Evolutionary conservation across 2,888 invertebrate species (phyloP), one percentile per base, ranked within the genome.

Genomic region (Automeris io): DNA sequence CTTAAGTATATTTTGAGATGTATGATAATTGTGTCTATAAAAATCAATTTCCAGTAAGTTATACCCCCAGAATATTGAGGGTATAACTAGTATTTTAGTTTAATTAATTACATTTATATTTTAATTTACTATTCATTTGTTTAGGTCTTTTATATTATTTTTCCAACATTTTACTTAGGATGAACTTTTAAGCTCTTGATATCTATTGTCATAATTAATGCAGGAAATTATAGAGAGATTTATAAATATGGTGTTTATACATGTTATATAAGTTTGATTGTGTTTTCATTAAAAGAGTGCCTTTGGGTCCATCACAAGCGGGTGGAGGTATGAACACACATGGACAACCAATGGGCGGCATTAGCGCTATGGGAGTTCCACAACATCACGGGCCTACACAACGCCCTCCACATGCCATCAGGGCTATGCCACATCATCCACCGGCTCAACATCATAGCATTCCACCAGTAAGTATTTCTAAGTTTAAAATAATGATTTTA

Each of bases 401-500:
- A 51, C 70, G 79, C 41, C 71, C 78, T 23, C 81, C 81, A 40
- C 82, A 79, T 47, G 63, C 78, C 41, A 77, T 81, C 58, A 67
- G 80, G 41, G 64, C 83, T 45, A 78, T 82, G 78, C 67, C 62
- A 37, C 83, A 81, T 54, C 79, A 74, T 57, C 75, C 75, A 53
- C 73, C 70, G 41, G 50, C 66, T 46, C 82, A 80, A 40, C 79
- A 79, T 56, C 81, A 79, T 57, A 62, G 64, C 41, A 64, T 77
- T 51, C 73, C 77, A 51, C 77, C 70, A 61, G 79, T 81, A 36
- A 70, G 57, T 51, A n/a, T 5, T 5, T 5, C 21, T 5, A 23
- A 5, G 5, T 8, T 29, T 41, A 18, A 25, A 5, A 12, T 9
- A 11, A 26, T 4, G 35, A 11, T n/a, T 35, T 11, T 38, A 37